A percentile compares a stretch with the other conserved stretches of the same genome.
phyloP scores from a whole-genome alignment of 2,113 vertebrate genomes.

The Nyctibius bracteatus region DNA sequence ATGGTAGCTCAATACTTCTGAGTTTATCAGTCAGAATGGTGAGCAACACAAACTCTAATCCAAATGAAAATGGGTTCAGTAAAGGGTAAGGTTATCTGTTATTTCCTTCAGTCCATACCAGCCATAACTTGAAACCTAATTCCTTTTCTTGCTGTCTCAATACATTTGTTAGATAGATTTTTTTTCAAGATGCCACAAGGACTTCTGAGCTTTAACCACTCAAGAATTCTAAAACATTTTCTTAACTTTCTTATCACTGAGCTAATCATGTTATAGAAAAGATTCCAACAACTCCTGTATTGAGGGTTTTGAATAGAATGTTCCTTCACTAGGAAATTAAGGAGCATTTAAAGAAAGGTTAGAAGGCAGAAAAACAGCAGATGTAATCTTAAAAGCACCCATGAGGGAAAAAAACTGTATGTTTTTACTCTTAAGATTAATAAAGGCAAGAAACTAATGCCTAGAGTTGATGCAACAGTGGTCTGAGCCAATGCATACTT shows the following conservation, averaged over 20 bases:
- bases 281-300: background rate
- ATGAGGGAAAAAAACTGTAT: background rate
- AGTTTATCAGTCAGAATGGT: background rate
- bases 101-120: background rate
- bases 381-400: background rate
- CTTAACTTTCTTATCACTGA: background rate
- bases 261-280: background rate
- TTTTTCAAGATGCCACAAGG: background rate
- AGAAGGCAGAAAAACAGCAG: background rate
- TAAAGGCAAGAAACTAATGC: background rate
- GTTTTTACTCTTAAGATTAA: background rate
- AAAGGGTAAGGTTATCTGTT: background rate
- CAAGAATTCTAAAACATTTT: background rate
- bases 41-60: background rate
- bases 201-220: background rate
- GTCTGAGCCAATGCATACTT: background rate
- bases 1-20: background rate
- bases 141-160: background rate
- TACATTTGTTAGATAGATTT: background rate
- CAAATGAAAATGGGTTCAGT: background rate
- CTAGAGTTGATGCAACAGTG: background rate
- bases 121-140: background rate
- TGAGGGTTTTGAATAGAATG: background rate
- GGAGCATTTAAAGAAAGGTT: background rate
- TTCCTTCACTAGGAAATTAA: background rate